Percentiles rank a stretch among this genome's conserved stretches.
Conservation (phyloP, 2,797 vertebrate genomes). For the Toxotes lorentzi region DNA sequence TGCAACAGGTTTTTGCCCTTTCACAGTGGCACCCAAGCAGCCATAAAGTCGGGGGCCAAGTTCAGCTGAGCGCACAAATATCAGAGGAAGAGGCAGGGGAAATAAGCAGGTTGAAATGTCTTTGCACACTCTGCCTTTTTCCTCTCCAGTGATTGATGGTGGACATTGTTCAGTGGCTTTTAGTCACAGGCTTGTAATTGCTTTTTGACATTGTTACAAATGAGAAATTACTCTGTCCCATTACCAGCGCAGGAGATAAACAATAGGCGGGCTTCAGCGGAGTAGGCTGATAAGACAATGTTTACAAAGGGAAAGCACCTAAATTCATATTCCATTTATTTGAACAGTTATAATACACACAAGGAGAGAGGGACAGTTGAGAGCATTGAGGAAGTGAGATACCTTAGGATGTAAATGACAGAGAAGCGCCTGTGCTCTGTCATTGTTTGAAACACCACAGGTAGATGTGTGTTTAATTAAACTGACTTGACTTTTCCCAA, state of each 20-base stretch:
- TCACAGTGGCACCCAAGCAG: slow-evolving; percentile 54
- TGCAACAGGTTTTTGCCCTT: slow-evolving; percentile 67
- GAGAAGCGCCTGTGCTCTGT: background rate
- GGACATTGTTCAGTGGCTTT: slow-evolving; percentile 83
- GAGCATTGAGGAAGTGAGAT: slow-evolving; percentile 13
- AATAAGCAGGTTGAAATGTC: slow-evolving; percentile 65
- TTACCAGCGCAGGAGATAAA: slow-evolving; percentile 80
- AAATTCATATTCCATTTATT: slow-evolving; percentile 47
- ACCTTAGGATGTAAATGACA: slow-evolving; percentile 28
- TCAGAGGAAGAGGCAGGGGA: slow-evolving; percentile 63
- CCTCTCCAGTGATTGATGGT: slow-evolving; percentile 80
- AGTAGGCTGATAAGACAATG: slow-evolving; percentile 52
- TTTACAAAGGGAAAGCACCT: slow-evolving; percentile 52
- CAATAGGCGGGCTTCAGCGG: slow-evolving; percentile 65
- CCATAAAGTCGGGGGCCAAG: slow-evolving; percentile 41
- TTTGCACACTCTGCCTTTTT: slow-evolving; percentile 46
- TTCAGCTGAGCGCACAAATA: slow-evolving; percentile 70
- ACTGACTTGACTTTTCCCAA: background rate
- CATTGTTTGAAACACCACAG: slow-evolving; percentile 11
- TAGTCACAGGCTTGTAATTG: slow-evolving; percentile 84
- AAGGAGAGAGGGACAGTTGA: slow-evolving; percentile 18
- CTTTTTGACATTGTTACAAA: slow-evolving; percentile 87
- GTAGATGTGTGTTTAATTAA: background rate
- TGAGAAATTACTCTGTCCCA: slow-evolving; percentile 83
- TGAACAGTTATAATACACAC: slow-evolving; percentile 22